Evolutionary conservation across 2,888 invertebrate species (phyloP).

Genomic region (Ennomos erosarius): DNA sequence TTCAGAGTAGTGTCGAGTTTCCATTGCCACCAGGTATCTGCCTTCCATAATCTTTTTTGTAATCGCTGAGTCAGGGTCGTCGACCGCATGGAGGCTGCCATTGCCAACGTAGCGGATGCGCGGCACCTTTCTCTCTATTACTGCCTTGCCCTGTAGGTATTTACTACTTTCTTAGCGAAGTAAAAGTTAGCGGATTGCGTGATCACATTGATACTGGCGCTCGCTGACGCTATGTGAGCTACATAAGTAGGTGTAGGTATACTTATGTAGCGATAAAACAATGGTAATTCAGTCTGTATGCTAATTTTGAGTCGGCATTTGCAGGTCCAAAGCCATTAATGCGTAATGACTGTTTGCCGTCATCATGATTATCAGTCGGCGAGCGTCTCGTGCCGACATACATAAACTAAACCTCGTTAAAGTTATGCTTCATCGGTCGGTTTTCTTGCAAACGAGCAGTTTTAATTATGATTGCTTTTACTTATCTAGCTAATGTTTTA

Average conservation of each 20-base stretch:
- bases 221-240: slow-evolving; percentile 11
- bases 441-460: slow-evolving; percentile 17
- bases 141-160: slow-evolving; percentile 65
- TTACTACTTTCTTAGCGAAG: slow-evolving; percentile 53
- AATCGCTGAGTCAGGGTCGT: slow-evolving; percentile 75
- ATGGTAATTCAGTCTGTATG: slow-evolving; percentile 34
- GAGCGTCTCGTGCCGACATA: slow-evolving; percentile 31
- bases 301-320: slow-evolving; percentile 35
- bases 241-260: neutral
- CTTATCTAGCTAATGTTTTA: no score
- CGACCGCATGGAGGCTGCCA: slow-evolving; percentile 78
- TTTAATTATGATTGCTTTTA: neutral
- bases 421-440: slow-evolving; percentile 22
- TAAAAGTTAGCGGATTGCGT: slow-evolving; percentile 41
- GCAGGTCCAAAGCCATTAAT: slow-evolving; percentile 39
- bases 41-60: slow-evolving; percentile 77
- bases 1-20: slow-evolving; percentile 30
- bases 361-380: slow-evolving; percentile 33
- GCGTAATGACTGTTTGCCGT: slow-evolving; percentile 38
- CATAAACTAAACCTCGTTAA: slow-evolving; percentile 35
- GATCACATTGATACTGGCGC: slow-evolving; percentile 14
- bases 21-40: slow-evolving; percentile 50
- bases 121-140: slow-evolving; percentile 75
- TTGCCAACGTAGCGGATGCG: slow-evolving; percentile 74
- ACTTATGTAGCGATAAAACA: slow-evolving; percentile 15